A percentile compares a stretch with the other conserved stretches of the same genome.
Evolutionary conservation across 37 sponge, comb jelly and placozoan species (phyloP).

Genomic region (Spongilla lacustris): DNA sequence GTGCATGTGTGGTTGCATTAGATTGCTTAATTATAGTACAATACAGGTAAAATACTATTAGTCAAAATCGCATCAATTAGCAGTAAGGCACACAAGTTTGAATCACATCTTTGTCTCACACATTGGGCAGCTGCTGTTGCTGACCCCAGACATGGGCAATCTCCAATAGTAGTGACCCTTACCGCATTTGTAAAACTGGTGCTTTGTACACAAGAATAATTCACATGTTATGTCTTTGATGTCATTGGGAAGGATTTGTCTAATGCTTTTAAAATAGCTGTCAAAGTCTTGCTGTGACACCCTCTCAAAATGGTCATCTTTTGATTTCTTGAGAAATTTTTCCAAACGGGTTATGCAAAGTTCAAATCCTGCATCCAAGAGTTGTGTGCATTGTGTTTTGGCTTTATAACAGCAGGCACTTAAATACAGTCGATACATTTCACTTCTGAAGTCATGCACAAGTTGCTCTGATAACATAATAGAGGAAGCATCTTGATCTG

Average conservation of each 20-base stretch:
- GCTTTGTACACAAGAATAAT: not conserved
- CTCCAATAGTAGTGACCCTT: not conserved
- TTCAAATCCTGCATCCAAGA: not conserved
- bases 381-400: not conserved
- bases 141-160: no score
- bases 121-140: no score
- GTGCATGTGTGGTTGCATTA: no score
- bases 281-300: not conserved
- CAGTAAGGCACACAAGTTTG: no score
- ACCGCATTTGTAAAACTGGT: not conserved
- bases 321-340: not conserved
- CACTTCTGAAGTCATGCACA: conserved; percentile 24
- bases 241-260: not conserved
- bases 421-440: conserved; percentile 1
- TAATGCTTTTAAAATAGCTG: not conserved
- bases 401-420: not conserved
- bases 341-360: not conserved
- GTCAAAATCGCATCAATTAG: no score
- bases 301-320: not conserved
- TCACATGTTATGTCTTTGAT: not conserved
- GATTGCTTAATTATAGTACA: no score
- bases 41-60: no score
- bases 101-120: no score
- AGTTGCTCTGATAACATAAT: conserved; percentile 19
- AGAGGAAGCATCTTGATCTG: not conserved